Conservation (phyloP, 2,888 invertebrate genomes). For the Acrobasis consociella region DNA sequence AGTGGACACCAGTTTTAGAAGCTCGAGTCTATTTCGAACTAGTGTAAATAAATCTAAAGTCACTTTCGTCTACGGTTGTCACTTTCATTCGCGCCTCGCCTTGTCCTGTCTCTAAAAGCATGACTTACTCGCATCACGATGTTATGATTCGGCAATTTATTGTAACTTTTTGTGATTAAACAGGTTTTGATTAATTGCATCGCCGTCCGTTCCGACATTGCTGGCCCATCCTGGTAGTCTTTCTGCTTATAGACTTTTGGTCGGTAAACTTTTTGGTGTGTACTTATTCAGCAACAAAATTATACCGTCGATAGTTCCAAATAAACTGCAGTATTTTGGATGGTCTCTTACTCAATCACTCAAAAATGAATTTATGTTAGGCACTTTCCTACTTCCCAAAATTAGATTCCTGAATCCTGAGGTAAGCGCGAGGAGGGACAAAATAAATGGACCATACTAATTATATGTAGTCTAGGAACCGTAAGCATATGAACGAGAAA, state of each 20-base stretch:
- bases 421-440: too few species aligned
- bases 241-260: background rate
- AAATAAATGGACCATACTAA: too few species aligned
- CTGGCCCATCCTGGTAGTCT: conserved; percentile 11
- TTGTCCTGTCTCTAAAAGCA: conserved; percentile 41
- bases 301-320: too few species aligned
- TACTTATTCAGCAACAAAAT: too few species aligned
- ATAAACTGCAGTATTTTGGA: too few species aligned
- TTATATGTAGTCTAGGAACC: too few species aligned
- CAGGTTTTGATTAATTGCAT: conserved; percentile 19
- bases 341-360: too few species aligned
- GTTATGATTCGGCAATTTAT: conserved; percentile 21
- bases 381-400: too few species aligned
- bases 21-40: conserved; percentile 74
- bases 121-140: conserved; percentile 16
- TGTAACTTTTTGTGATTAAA: conserved; percentile 20
- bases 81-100: conserved; percentile 67
- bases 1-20: conserved; percentile 77
- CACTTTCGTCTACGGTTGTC: conserved; percentile 73
- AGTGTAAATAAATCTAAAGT: conserved; percentile 79
- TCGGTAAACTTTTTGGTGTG: too few species aligned
- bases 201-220: conserved; percentile 4
- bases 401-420: too few species aligned
- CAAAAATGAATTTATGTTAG: too few species aligned
- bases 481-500: background rate